phyloP scores from a whole-genome alignment of 2,797 vertebrate species.

The Hybognathus amarus region DNA sequence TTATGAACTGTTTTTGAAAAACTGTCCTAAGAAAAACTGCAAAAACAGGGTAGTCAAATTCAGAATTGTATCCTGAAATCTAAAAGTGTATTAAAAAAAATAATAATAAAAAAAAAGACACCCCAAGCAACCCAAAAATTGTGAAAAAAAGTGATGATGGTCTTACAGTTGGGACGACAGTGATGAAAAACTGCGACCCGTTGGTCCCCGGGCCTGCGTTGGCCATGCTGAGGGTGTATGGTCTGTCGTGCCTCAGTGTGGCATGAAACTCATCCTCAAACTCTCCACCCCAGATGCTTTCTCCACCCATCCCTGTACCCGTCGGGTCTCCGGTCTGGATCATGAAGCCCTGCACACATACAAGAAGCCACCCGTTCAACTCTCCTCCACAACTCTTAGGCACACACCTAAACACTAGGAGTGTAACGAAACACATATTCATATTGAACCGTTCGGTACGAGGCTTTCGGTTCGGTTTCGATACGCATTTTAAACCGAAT shows the following conservation, averaged over 20 bases:
- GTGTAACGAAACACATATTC: too few species aligned
- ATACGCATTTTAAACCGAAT: too few species aligned
- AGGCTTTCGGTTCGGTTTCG: too few species aligned
- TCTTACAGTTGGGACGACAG: constrained; percentile 96
- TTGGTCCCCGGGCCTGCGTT: constrained; percentile 95
- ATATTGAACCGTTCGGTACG: too few species aligned
- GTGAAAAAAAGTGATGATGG: background rate
- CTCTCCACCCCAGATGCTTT: constrained; percentile 99
- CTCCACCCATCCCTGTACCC: constrained; percentile 98
- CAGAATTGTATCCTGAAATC: background rate
- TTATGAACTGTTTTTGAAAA: background rate
- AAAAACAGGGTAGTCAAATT: background rate
- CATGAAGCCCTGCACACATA: constrained; percentile 89
- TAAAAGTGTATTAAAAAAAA: background rate
- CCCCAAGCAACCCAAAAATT: too few species aligned
- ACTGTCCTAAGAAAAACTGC: background rate
- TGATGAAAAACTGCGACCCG: constrained; percentile 97
- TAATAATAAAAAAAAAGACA: too few species aligned
- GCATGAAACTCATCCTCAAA: constrained; percentile 98
- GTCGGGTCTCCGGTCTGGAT: constrained; percentile 98
- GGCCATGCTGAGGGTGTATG: constrained; percentile 98
- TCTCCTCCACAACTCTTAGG: background rate
- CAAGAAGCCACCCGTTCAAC: background rate
- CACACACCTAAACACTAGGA: too few species aligned
- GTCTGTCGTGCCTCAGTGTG: constrained; percentile 95